phyloP scores from a whole-genome alignment of 1,140 invertebrate species.

The Pseudoatta argentina region DNA sequence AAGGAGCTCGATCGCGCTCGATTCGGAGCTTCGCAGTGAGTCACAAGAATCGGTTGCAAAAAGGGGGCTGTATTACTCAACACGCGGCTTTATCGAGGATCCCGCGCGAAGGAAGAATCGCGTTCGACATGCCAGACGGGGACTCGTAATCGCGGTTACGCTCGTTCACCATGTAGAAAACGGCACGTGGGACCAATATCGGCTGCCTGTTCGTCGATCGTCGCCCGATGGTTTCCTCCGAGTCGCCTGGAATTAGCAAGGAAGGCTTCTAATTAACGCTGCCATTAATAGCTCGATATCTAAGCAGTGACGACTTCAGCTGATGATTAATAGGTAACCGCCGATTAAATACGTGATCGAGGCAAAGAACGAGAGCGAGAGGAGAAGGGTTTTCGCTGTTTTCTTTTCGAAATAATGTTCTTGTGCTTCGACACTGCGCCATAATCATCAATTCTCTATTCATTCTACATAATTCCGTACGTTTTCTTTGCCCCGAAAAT shows the following conservation, averaged over 20 bases:
- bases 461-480: not conserved
- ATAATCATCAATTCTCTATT: not conserved
- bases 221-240: not conserved
- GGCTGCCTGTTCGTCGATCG: not conserved
- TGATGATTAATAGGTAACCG: conserved; percentile 20
- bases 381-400: not conserved
- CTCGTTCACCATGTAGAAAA: conserved; percentile 22
- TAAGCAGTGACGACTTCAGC: not conserved
- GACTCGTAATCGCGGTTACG: conserved; percentile 37
- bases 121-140: conserved; percentile 20
- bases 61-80: conserved; percentile 62
- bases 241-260: conserved; percentile 37
- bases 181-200: conserved; percentile 29
- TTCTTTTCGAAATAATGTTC: no score
- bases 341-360: conserved; percentile 10
- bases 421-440: not conserved
- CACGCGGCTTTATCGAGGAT: conserved; percentile 59
- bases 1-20: conserved; percentile 19
- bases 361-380: conserved; percentile 9
- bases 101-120: conserved; percentile 45
- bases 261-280: conserved; percentile 10
- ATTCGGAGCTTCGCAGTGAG: conserved; percentile 42
- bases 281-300: conserved; percentile 38
- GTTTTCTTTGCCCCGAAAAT: not conserved
- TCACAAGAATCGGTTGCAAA: conserved; percentile 49